Evolutionary conservation across 2,888 invertebrate species (phyloP), one percentile per base, ranked within the genome.

Genomic region (Xestia ashworthii): DNA sequence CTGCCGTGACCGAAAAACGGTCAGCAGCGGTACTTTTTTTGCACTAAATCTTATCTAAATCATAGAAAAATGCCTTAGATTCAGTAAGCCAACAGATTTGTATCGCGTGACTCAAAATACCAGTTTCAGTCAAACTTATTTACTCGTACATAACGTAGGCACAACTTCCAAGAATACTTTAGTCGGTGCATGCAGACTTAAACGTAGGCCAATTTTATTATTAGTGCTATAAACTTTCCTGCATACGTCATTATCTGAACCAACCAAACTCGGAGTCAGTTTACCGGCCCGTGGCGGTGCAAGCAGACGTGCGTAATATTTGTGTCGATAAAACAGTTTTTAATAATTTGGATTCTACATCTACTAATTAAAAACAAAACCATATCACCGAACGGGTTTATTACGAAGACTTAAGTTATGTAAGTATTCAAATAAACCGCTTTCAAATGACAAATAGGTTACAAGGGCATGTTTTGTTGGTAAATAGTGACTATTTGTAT

Each of bases 191-290:
- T 84, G 83, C 76, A 22, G 50, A 48, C 11, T 12, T 50, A 25
- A 64, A 78, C 81, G 74, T 71, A 81, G 38, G 32, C 84, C 71
- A 83, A 72, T 78, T 81, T 83, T 71, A 76, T 71, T 68, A 80
- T 65, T 73, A 71, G 53, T 74, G 50, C 65, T 58, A 72, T 65
- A 41, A 48, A 64, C 67, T 83, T 48, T 70, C 16, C 41, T 62
- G 55, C 55, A 76, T 73, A 82, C 76, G 76, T 66, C n/a, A 68
- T 22, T 66, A 65, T 60, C 71, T 65, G 62, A 6, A 60, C 38
- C 4, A 19, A 25, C 38, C 65, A 41, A 70, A 71, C 6, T n/a
- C n/a, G n/a, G n/a, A n/a, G n/a, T 76, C 71, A 86, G 87, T 86
- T 46, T 41, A 67, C 73, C 79, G 73, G 64, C 46, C 12, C 50